Percentiles rank a stretch among this genome's conserved stretches.
These are phyloP conservation scores for Drosophila sechellia DNA, from an alignment of 1,140 invertebrate genomes.

Conservation along the genomic window DNA sequence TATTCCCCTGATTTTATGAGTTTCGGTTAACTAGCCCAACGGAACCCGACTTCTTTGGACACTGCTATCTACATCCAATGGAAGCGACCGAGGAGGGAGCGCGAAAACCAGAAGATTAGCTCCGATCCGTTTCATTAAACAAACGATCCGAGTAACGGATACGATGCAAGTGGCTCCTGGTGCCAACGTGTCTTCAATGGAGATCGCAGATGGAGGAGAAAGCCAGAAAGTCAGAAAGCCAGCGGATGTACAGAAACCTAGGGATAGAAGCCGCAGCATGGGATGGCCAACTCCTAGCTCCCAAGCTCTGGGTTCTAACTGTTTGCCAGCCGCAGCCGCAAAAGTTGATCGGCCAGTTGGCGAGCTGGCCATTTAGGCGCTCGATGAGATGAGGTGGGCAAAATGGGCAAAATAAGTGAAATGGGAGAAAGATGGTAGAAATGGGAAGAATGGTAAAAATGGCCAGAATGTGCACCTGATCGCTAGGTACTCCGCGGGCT, in stretches of 20 bases:
- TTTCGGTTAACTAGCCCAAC: neutral
- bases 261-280: conserved; percentile 40
- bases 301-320: conserved; percentile 19
- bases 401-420: conserved; percentile 46
- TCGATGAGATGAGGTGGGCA: conserved; percentile 39
- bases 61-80: neutral
- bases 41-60: neutral
- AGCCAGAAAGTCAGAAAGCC: neutral
- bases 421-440: neutral
- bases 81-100: neutral
- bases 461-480: conserved; percentile 27
- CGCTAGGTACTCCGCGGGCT: neutral
- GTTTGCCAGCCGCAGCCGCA: conserved; percentile 45
- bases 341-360: conserved; percentile 34
- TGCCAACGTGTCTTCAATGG: conserved; percentile 44
- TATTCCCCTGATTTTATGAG: neutral
- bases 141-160: conserved; percentile 46
- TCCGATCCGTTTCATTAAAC: conserved; percentile 41
- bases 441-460: conserved; percentile 31
- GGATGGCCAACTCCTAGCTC: conserved; percentile 15
- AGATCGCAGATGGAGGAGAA: neutral
- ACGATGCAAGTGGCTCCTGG: conserved; percentile 32
- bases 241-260: conserved; percentile 48
- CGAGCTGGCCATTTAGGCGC: conserved; percentile 31
- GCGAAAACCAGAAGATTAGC: conserved; percentile 33